These are phyloP conservation scores for Galaxea fascicularis DNA, from an alignment of 92 coral and sea anemone species.

Conservation along the genomic window DNA sequence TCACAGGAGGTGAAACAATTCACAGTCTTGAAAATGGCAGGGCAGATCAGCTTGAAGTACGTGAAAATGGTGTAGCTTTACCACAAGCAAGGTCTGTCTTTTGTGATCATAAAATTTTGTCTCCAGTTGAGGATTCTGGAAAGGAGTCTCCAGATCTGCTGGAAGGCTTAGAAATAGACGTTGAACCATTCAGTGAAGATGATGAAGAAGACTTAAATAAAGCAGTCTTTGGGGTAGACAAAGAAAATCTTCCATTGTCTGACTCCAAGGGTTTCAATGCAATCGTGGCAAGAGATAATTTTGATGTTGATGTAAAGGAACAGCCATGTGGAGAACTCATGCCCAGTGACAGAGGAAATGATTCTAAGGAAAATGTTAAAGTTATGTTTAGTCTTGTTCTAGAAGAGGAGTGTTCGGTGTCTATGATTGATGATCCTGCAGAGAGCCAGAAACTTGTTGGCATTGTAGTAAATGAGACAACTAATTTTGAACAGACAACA, in stretches of 20 bases:
- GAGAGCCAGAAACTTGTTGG: neutral
- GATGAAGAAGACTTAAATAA: neutral
- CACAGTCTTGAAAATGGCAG: neutral
- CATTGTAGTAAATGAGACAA: neutral
- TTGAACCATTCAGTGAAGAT: neutral
- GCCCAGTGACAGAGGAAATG: neutral
- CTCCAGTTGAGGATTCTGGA: neutral
- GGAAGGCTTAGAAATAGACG: constrained; percentile 35
- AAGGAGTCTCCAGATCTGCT: constrained; percentile 31
- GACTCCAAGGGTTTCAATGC: neutral
- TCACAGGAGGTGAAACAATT: neutral
- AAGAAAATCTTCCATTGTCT: neutral
- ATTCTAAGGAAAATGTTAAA: neutral
- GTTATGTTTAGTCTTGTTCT: constrained; percentile 22
- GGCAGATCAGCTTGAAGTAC: neutral
- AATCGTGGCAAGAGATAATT: neutral
- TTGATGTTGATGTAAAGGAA: neutral
- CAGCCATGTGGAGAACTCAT: neutral
- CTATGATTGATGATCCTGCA: neutral
- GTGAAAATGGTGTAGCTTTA: constrained; percentile 1
- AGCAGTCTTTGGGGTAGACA: neutral
- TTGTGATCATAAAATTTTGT: neutral
- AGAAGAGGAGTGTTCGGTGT: constrained; percentile 39
- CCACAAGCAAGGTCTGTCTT: neutral
- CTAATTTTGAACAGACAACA: neutral